Conservation (phyloP, 2,797 vertebrate genomes). For the Melanotaenia maccullochi region DNA sequence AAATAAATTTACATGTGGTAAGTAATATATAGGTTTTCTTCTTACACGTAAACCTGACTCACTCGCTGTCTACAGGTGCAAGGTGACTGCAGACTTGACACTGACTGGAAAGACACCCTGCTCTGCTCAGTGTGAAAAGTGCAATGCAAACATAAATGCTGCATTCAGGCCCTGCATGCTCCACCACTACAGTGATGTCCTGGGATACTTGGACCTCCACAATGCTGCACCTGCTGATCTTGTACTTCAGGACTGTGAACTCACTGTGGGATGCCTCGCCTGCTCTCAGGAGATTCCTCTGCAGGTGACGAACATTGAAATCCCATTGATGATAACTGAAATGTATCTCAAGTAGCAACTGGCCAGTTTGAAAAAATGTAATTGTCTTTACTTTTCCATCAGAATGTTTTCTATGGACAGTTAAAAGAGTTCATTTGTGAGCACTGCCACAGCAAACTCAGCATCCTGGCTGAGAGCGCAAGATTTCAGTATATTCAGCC, state of each 20-base stretch:
- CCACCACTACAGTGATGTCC: conserved; percentile 84
- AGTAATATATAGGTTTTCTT: neutral
- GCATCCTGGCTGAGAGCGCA: conserved; percentile 79
- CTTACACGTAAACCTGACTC: neutral
- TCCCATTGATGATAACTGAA: neutral
- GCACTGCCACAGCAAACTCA: conserved; percentile 84
- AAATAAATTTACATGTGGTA: neutral
- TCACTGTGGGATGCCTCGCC: conserved; percentile 81
- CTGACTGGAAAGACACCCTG: conserved; percentile 76
- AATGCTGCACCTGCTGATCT: conserved; percentile 81
- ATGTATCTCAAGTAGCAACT: neutral
- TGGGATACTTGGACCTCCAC: conserved; percentile 86
- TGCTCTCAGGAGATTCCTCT: conserved; percentile 81
- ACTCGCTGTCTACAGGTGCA: conserved; percentile 78
- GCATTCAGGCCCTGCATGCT: conserved; percentile 83
- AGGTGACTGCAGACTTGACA: conserved; percentile 82
- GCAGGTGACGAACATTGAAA: conserved; percentile 67
- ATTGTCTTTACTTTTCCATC: conserved; percentile 15
- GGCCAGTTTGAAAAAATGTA: neutral
- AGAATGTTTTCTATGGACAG: conserved; percentile 84
- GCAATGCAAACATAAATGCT: conserved; percentile 78
- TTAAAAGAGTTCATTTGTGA: conserved; percentile 83
- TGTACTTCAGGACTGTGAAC: conserved; percentile 81
- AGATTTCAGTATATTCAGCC: conserved; percentile 83
- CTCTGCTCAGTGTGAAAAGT: conserved; percentile 84